Conservation (phyloP, 92 coral and sea anemone species). For the Phenganax marumi region DNA sequence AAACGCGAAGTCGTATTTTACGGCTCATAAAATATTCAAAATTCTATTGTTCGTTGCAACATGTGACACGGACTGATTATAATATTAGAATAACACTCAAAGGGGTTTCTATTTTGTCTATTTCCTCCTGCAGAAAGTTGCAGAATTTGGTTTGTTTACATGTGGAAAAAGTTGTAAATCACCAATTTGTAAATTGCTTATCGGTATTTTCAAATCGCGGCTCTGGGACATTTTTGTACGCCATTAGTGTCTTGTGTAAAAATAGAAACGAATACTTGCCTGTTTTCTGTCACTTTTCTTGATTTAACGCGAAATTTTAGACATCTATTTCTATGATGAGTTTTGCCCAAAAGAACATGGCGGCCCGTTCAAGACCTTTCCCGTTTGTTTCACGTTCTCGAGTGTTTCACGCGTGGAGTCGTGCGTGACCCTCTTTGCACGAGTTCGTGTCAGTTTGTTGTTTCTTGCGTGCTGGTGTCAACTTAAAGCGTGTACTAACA, state of each 20-base stretch:
- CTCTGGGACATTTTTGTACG: neutral
- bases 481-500: too few species aligned
- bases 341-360: slow-evolving; percentile 14
- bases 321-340: slow-evolving; percentile 6
- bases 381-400: too few species aligned
- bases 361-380: neutral
- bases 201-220: slow-evolving; percentile 1
- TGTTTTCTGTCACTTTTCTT: slow-evolving; percentile 7
- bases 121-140: too few species aligned
- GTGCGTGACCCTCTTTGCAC: too few species aligned
- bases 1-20: neutral
- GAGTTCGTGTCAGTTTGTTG: too few species aligned
- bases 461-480: too few species aligned
- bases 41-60: slow-evolving; percentile 75
- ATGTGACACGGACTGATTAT: slow-evolving; percentile 94
- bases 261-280: slow-evolving; percentile 14
- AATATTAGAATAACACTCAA: slow-evolving; percentile 49
- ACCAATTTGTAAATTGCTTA: neutral
- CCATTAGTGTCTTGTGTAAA: neutral
- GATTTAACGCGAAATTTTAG: neutral
- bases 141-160: too few species aligned
- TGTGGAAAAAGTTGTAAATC: neutral
- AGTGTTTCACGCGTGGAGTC: too few species aligned
- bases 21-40: slow-evolving; percentile 91
- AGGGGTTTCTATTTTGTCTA: neutral